Evolutionary conservation across 2,113 vertebrate genomes (phyloP), one percentile per base, ranked within the genome.

Genomic region (Cathartes aura): DNA sequence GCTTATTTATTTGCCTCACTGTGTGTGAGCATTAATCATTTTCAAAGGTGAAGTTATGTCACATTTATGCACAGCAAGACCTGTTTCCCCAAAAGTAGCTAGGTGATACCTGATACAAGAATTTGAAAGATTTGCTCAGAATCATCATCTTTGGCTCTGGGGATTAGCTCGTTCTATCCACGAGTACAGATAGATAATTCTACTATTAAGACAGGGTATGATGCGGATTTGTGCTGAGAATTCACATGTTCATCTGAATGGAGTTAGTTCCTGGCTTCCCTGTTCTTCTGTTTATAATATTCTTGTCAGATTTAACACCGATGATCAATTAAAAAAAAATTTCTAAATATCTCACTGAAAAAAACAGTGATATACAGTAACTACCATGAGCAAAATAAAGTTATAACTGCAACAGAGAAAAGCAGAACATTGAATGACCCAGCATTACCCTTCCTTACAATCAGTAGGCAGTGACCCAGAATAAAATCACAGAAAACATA

Each of bases 21-120:
- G 22, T 67, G 22, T 8, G 24, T 9, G 5, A 96, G 87, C 87
- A 96, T 88, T 89, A 93, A 74, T 96, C 94, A 93, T 91, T 94
- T 96, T 93, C 42, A 73, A 93, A 97, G 27, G 36, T 62, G 53
- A 70, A 62, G 62, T 76, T 66, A 96, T 73, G 87, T 40, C 52
- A 91, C 32, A 68, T n/a, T 75, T 87, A 82, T 52, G 73, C 40
- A 34, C 59, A 94, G 38, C 38, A 78, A 96, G 63, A 68, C 5
- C 32, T 20, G n/a, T 76, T 81, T 17, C 43, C 43, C 32, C 15
- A 9, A 27, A 59, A 72, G 13, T 23, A 58, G 23, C 36, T 43
- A 75, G 13, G 15, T 48, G 43, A 64, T 60, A 55, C 3, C 45
- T 3, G 9, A 68, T n/a, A 36, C 8, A 75, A 43, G 53, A 79